Conservation (phyloP, 2,888 invertebrate species). For the Parnassius smintheus region DNA sequence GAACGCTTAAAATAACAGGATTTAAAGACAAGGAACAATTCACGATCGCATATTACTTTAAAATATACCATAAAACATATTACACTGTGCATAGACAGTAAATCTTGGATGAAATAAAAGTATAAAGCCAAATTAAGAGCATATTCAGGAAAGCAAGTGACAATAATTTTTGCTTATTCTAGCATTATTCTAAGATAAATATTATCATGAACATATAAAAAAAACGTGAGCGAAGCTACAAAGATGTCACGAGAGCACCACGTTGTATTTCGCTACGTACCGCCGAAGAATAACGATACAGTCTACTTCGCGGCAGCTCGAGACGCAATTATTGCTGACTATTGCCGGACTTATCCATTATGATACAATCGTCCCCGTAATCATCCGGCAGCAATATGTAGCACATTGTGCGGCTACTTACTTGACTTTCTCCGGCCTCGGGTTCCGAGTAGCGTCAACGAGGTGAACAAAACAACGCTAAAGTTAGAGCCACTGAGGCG, state of each 20-base stretch:
- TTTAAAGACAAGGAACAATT: no score
- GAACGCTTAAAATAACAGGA: constrained; percentile 31
- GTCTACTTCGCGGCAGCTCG: constrained; percentile 53
- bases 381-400: constrained; percentile 54
- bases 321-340: constrained; percentile 42
- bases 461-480: constrained; percentile 69
- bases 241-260: constrained; percentile 9
- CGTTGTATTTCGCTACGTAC: constrained; percentile 45
- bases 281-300: constrained; percentile 49
- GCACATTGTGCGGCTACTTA: constrained; percentile 63
- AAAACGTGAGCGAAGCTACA: no score
- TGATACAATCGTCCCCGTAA: constrained; percentile 67
- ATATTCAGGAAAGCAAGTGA: no score
- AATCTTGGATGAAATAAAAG: no score
- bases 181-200: no score
- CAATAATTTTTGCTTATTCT: no score
- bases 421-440: constrained; percentile 72
- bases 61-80: no score
- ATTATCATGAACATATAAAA: no score
- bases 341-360: constrained; percentile 64
- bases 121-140: no score
- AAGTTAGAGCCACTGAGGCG: constrained; percentile 67
- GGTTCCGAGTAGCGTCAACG: constrained; percentile 73
- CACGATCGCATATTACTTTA: no score
- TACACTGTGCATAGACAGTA: no score